Percentiles rank a stretch among this genome's conserved stretches.
Evolutionary conservation across 2,888 invertebrate species (phyloP).

Genomic region (Oscheius onirici): DNA sequence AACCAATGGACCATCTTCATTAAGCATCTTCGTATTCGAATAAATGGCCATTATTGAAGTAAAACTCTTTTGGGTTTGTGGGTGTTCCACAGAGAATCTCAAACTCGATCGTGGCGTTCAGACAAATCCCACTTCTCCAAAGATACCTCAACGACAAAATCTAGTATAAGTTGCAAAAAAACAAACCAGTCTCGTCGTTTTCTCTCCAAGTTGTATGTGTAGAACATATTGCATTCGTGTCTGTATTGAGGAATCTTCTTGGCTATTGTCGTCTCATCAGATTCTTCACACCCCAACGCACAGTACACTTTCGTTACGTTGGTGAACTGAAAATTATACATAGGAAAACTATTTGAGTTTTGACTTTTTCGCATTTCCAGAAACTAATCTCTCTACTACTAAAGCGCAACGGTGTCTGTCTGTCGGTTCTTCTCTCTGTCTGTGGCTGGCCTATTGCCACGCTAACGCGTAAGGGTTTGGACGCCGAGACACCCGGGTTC

Average conservation of each 20-base stretch:
- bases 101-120: slow-evolving; percentile 58
- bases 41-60: slow-evolving; percentile 58
- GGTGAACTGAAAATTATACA: neutral
- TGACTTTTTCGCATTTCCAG: too few relatives aligned
- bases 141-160: too few relatives aligned
- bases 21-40: slow-evolving; percentile 60
- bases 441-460: too few relatives aligned
- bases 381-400: too few relatives aligned
- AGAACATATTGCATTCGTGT: slow-evolving; percentile 55
- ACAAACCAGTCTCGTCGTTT: slow-evolving; percentile 60
- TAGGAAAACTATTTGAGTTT: neutral
- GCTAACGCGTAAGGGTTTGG: too few relatives aligned
- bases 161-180: neutral
- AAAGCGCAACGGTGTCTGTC: too few relatives aligned
- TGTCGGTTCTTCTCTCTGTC: too few relatives aligned
- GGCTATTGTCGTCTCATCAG: slow-evolving; percentile 61
- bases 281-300: slow-evolving; percentile 63
- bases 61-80: slow-evolving; percentile 60
- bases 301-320: slow-evolving; percentile 56
- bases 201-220: slow-evolving; percentile 62
- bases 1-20: too few relatives aligned
- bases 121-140: slow-evolving; percentile 61
- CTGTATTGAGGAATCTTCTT: slow-evolving; percentile 54
- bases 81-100: slow-evolving; percentile 63
- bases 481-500: too few relatives aligned